Base-by-base conservation (phyloP, 2,113 vertebrate species). In the Pomatorhinus ruficollis region DNA sequence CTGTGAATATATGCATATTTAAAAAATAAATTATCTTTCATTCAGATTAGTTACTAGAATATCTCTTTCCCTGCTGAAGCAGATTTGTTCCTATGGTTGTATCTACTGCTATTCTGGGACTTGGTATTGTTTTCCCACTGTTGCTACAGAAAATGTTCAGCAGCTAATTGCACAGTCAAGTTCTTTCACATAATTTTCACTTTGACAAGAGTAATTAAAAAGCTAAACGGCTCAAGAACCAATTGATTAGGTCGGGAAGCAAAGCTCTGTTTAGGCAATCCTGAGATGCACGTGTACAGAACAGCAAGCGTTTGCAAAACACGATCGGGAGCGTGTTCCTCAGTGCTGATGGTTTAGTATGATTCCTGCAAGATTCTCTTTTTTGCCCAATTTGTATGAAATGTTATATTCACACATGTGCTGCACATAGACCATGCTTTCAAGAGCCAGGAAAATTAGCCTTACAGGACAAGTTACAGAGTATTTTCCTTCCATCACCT, bases 191-290 rank as follows among this genome's bases (percentile, higher is more conserved):
- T 90, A 93, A 92, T 96, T 94, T 95, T 93, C 90, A 89, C 86
- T 92, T 92, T 95, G 93, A 96, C 96, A 94, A 96, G 96, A 96
- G 93, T 94, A 97, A 97, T 97, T 97, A 96, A 95, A 96, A 95
- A 96, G 83, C 92, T 96, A 79, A 96, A 89, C 8, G 0, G 80
- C 90, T 96, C 3, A 5, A 95, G 96, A 96, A 94, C 56, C 92
- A 96, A 95, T 92, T 95, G 95, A 97, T 97, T 89, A 95, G 93
- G 95, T 94, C 95, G 94, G 86, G 83, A 90, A 92, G 93, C 94
- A 91, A 81, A 83, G 87, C 87, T 78, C 79, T 86, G 75, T 94
- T 90, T 89, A 64, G 82, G 52, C 6, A 0, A 92, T 75, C 49
- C 44, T 7, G 56, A 81, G 68, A 60, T 14, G 64, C 90, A 70